Percentiles rank a stretch among this genome's conserved stretches.
phyloP scores from a whole-genome alignment of 2,888 invertebrate genomes.

The Coleophora flavipennella region DNA sequence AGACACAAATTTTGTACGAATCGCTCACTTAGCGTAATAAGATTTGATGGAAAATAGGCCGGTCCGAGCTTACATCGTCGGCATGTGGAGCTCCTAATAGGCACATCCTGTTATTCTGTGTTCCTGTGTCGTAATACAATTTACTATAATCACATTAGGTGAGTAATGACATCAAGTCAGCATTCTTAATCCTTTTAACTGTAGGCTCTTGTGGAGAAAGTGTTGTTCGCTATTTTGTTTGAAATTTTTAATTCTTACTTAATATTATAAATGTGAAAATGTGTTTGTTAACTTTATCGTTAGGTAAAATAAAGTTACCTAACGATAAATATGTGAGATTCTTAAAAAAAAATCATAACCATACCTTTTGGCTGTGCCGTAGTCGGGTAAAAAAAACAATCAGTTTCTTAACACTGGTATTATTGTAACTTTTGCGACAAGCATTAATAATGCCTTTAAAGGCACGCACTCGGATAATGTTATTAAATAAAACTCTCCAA shows the following conservation, averaged over 20 bases:
- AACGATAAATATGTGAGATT: no score
- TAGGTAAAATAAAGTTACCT: no score
- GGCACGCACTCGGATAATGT: constrained; percentile 49
- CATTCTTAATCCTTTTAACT: constrained; percentile 36
- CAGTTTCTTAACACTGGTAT: neutral
- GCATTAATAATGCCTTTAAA: constrained; percentile 48
- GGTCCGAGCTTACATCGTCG: no score
- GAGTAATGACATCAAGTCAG: constrained; percentile 42
- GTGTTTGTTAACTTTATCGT: no score
- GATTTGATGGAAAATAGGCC: no score
- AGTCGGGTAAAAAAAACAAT: no score
- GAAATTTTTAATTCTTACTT: no score
- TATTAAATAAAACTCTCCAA: constrained; percentile 50
- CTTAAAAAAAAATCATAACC: no score
- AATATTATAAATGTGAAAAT: no score
- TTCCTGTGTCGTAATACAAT: constrained; percentile 50
- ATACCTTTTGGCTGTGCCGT: no score
- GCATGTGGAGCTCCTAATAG: constrained; percentile 5
- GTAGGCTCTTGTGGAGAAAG: constrained; percentile 4
- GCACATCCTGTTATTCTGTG: constrained; percentile 33
- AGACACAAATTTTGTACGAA: no score
- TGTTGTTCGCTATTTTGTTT: neutral
- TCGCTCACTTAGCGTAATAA: no score
- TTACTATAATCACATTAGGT: constrained; percentile 55
- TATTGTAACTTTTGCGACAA: constrained; percentile 33